Evolutionary conservation across 2,888 invertebrate species (phyloP), one percentile per base, ranked within the genome.

Genomic region (Cryptus armator): DNA sequence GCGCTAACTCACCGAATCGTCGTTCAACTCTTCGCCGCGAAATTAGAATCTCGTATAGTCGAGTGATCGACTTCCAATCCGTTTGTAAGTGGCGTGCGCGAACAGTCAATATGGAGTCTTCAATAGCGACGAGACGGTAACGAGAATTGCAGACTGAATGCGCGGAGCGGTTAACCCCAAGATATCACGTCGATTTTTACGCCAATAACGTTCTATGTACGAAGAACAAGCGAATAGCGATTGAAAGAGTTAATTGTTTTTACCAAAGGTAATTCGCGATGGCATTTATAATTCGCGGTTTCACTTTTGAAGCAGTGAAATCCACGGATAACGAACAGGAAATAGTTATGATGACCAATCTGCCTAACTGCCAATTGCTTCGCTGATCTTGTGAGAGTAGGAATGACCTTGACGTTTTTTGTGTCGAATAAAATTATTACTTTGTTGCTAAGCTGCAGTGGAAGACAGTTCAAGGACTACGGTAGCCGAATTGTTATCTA

Each of bases 41-140:
- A 88, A 89, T 88, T 86, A 87, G 84, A 86, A 86, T 86, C 72
- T 86, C 85, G 81, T 84, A 87, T 89, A 82, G 85, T 81, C 83
- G 84, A 85, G 86, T 80, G 83, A 83, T 78, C 72, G 71, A 71
- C 19, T 71, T 59, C 19, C 37, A 51, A 71, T 76, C 29, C 44
- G 24, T 51, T 2, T 51, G 32, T 12, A 64, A 37, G 24, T 24
- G 53, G 19, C 43, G 66, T 74, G 32, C 10, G 24, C 19, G 56
- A 24, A 37, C 43, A 32, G 7, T 43, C 32, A 5, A 29, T 44
- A 62, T 37, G 16, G 75, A 24, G 16, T 51, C 29, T 46, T 32
- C 14, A 46, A 12, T 46, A 10, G 46, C 29, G 16, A 46, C 32
- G 24, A 46, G 3, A 48, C 10, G 48, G 29, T 5, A 48, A 16